Evolutionary conservation across 1,140 invertebrate genomes (phyloP).

Genomic region (Ceratina calcarata): DNA sequence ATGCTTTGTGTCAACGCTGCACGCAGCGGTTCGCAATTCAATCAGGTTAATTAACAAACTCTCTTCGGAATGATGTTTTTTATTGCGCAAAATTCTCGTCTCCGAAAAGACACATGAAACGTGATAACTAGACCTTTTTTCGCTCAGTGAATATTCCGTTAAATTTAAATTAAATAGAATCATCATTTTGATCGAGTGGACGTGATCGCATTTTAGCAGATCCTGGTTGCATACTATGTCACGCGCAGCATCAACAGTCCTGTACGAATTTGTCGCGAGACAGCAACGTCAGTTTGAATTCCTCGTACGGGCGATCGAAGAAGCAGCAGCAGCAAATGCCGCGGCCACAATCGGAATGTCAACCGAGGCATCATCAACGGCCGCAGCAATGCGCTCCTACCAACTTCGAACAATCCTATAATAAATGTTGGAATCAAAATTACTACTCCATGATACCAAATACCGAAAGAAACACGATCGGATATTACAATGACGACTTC

Average conservation of each 20-base stretch:
- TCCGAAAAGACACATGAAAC: too few relatives aligned
- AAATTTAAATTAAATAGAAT: too few relatives aligned
- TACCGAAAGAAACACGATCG: not conserved
- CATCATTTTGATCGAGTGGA: too few relatives aligned
- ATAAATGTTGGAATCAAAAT: constrained; percentile 24
- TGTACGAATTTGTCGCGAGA: constrained; percentile 36
- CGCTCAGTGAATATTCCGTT: too few relatives aligned
- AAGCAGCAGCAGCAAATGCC: constrained; percentile 18
- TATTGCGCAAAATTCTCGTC: too few relatives aligned
- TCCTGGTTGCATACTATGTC: constrained; percentile 62
- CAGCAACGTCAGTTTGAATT: constrained; percentile 35
- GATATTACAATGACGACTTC: constrained; percentile 10
- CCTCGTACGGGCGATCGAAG: not conserved
- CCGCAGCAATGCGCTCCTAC: constrained; percentile 1
- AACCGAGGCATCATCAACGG: constrained; percentile 46
- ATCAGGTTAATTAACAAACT: constrained; percentile 62
- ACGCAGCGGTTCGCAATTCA: constrained; percentile 64
- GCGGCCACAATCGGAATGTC: constrained; percentile 17
- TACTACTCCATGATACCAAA: not conserved
- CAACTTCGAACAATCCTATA: not conserved
- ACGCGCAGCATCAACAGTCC: constrained; percentile 56
- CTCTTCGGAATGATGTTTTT: not conserved
- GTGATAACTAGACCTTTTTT: too few relatives aligned
- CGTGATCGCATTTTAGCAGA: constrained; percentile 53
- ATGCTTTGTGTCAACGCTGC: constrained; percentile 71